Evolutionary conservation across 2,113 vertebrate species (phyloP).

Genomic region (Albula glossodonta): DNA sequence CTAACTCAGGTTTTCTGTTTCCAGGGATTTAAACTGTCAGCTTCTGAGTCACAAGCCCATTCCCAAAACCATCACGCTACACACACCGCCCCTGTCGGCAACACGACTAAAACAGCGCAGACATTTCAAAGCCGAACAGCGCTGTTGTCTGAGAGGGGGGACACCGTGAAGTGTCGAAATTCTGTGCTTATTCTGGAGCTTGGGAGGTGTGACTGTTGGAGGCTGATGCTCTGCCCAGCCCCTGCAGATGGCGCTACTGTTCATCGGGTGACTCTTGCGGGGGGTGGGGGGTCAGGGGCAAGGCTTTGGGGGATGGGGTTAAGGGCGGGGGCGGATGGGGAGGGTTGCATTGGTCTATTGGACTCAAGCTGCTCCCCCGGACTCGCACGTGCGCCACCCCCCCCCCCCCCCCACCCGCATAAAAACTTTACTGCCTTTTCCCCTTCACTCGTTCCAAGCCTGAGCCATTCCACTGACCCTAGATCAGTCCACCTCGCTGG

Average conservation of each 20-base stretch:
- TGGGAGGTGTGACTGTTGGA: background rate
- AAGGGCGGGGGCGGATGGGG: too few species aligned
- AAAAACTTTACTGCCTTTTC: background rate
- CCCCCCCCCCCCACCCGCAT: too few species aligned
- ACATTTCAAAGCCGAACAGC: background rate
- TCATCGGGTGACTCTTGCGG: too few species aligned
- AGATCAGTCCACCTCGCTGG: too few species aligned
- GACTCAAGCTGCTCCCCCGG: background rate
- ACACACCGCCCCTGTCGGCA: too few species aligned
- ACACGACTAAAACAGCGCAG: background rate
- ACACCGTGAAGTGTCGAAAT: background rate
- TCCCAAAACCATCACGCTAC: too few species aligned
- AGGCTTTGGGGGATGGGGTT: too few species aligned
- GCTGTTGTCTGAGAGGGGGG: background rate
- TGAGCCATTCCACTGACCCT: too few species aligned
- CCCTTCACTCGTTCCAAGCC: too few species aligned
- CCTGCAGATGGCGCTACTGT: constrained; percentile 6
- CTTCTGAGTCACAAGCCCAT: too few species aligned
- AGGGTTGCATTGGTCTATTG: background rate
- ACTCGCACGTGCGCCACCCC: background rate
- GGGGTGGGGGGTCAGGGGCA: background rate
- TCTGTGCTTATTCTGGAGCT: background rate
- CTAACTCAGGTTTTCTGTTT: too few species aligned
- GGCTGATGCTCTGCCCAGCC: background rate
- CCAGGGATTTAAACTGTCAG: too few species aligned